phyloP scores from a whole-genome alignment of 1,140 invertebrate genomes.

The Aphelenchoides fujianensis region DNA sequence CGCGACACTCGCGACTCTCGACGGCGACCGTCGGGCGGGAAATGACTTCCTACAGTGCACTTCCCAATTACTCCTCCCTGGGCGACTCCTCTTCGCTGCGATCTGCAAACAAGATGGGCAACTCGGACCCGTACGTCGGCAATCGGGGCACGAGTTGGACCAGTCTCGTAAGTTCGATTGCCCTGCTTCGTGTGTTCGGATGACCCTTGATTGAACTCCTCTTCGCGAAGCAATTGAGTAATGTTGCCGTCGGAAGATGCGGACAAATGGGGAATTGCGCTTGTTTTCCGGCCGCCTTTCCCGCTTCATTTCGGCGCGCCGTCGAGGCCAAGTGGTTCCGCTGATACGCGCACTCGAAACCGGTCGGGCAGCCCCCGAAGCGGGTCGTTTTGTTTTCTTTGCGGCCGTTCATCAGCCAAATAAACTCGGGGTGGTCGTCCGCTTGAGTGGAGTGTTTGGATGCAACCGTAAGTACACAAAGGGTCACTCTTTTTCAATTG shows the following conservation, averaged over 20 bases:
- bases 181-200: not conserved
- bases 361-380: not conserved
- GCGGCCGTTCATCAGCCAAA: not conserved
- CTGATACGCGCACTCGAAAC: not conserved
- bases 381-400: too few relatives aligned
- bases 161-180: not conserved
- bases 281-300: not conserved
- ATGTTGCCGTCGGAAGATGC: not conserved
- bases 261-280: not conserved
- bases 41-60: not conserved
- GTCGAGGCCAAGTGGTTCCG: not conserved
- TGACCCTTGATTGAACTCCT: not conserved
- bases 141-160: conserved; percentile 37
- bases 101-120: conserved; percentile 24
- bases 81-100: not conserved
- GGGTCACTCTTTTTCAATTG: too few relatives aligned
- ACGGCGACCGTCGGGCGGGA: not conserved
- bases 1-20: not conserved
- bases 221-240: not conserved
- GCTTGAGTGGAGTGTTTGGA: too few relatives aligned
- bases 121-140: conserved; percentile 11
- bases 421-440: too few relatives aligned
- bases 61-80: not conserved
- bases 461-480: too few relatives aligned
- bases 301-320: not conserved